phyloP scores from a whole-genome alignment of 2,797 vertebrate genomes.

The Sebastes dallii region DNA sequence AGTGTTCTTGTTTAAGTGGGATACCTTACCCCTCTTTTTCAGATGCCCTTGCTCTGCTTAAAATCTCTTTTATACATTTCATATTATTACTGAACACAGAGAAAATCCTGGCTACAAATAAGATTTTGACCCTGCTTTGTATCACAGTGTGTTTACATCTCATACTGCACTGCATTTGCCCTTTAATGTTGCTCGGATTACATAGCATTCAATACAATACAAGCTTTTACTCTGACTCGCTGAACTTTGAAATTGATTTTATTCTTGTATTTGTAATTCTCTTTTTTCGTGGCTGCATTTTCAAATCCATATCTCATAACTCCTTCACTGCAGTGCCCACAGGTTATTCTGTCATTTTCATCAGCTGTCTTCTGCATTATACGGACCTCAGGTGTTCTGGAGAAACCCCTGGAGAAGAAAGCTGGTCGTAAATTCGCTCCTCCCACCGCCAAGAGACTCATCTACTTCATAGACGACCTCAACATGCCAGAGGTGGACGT shows the following conservation, averaged over 20 bases:
- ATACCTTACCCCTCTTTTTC: background rate
- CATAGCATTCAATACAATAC: background rate
- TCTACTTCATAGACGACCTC: conserved; percentile 87
- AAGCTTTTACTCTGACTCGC: background rate
- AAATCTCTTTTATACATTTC: background rate
- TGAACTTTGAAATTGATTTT: background rate
- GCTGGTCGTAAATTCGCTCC: conserved; percentile 84
- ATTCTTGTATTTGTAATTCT: background rate
- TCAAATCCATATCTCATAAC: background rate
- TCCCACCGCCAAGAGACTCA: conserved; percentile 83
- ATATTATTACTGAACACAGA: background rate
- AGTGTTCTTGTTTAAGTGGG: background rate
- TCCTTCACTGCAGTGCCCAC: background rate
- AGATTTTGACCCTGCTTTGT: background rate
- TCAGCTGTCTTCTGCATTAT: background rate
- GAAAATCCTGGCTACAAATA: background rate
- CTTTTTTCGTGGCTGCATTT: background rate
- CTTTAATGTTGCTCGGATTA: background rate
- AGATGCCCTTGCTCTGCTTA: background rate
- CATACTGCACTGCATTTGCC: background rate
- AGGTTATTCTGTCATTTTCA: background rate
- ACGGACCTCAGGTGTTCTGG: conserved; percentile 77
- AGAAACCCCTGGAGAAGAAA: conserved; percentile 88
- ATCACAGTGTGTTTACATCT: background rate
- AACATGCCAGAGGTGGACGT: conserved; percentile 86